phyloP scores from a whole-genome alignment of 1,140 invertebrate genomes.

The Papilio aristodemus region DNA sequence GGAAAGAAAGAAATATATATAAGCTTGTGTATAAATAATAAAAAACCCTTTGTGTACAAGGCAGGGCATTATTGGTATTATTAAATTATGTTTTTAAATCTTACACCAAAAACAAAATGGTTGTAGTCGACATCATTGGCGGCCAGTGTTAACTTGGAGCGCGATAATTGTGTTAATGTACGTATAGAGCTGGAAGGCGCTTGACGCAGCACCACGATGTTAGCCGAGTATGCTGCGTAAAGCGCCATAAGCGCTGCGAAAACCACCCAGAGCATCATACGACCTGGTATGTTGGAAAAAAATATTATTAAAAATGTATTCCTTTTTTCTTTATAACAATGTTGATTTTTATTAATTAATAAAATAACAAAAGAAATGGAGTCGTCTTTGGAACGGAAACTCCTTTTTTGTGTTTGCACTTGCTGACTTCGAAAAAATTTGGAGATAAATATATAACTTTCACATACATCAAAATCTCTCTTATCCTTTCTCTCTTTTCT shows the following conservation, averaged over 20 bases:
- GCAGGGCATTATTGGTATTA: too few relatives aligned
- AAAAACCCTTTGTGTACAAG: background rate
- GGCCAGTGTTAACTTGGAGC: constrained; percentile 70
- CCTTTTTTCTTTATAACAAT: too few relatives aligned
- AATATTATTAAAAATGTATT: background rate
- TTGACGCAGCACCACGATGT: constrained; percentile 84
- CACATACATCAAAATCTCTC: too few relatives aligned
- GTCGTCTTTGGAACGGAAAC: too few relatives aligned
- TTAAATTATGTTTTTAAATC: background rate
- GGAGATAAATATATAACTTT: too few relatives aligned
- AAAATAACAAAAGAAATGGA: too few relatives aligned
- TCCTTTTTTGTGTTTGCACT: too few relatives aligned
- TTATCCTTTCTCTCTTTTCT: too few relatives aligned
- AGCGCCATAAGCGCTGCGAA: constrained; percentile 79
- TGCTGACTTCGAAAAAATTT: too few relatives aligned
- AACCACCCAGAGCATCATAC: constrained; percentile 77
- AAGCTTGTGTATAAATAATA: too few relatives aligned
- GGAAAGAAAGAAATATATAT: constrained; percentile 15
- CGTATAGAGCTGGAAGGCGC: constrained; percentile 82
- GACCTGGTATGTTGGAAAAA: constrained; percentile 51
- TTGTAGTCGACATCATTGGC: constrained; percentile 55
- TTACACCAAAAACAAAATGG: constrained; percentile 30
- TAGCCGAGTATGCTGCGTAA: constrained; percentile 82
- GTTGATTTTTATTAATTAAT: too few relatives aligned
- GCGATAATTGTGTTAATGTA: constrained; percentile 79